Percentiles rank a stretch among this genome's conserved stretches.
These are phyloP conservation scores for Isotomurus palustris DNA, from an alignment of 2,888 invertebrate genomes.

Conservation along the genomic window DNA sequence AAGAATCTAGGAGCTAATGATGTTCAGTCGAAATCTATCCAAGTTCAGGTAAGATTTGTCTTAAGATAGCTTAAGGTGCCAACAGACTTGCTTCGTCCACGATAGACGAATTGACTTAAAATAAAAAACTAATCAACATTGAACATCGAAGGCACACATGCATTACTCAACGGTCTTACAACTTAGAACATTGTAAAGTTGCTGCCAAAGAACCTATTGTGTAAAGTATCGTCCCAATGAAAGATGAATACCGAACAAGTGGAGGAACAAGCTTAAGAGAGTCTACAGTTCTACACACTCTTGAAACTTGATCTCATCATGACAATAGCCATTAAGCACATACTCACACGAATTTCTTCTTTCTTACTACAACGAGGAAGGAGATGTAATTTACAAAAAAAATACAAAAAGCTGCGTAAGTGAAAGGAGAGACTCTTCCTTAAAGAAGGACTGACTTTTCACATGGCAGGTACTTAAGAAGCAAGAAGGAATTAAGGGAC, in stretches of 20 bases:
- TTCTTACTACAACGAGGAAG: too few relatives aligned
- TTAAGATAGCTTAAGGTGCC: conserved; percentile 17
- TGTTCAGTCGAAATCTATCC: not conserved
- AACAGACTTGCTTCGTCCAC: too few relatives aligned
- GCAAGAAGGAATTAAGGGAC: not conserved
- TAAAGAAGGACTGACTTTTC: not conserved
- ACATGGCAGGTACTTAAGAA: too few relatives aligned
- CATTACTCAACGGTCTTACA: conserved; percentile 15
- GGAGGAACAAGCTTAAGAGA: too few relatives aligned
- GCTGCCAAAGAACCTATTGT: conserved; percentile 1
- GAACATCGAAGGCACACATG: too few relatives aligned
- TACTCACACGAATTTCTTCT: too few relatives aligned
- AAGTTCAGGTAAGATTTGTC: not conserved
- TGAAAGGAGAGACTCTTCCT: not conserved
- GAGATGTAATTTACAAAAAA: too few relatives aligned
- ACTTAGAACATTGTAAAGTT: not conserved
- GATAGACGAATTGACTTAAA: not conserved
- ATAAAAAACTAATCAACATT: conserved; percentile 25
- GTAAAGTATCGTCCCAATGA: not conserved
- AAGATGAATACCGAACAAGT: conserved; percentile 13
- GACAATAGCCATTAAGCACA: too few relatives aligned
- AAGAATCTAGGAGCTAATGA: too few relatives aligned
- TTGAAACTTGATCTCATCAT: too few relatives aligned
- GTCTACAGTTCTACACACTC: too few relatives aligned
- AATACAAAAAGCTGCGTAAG: too few relatives aligned